These are phyloP conservation scores for Gari tellinella DNA, from an alignment of 2,888 invertebrate species.

Conservation along the genomic window DNA sequence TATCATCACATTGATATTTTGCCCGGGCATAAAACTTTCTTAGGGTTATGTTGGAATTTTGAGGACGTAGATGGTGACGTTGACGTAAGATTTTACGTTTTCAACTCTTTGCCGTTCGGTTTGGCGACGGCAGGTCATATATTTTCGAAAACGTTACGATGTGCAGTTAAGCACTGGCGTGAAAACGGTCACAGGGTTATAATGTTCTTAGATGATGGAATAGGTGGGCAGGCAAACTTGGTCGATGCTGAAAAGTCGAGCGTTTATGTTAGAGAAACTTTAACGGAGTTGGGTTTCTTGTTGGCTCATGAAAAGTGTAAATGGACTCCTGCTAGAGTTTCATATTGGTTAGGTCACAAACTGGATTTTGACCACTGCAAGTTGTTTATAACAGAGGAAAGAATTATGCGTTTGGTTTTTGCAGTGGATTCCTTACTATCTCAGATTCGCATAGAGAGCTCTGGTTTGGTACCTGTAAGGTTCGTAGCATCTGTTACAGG, in stretches of 20 bases:
- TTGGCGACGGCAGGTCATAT: conserved; percentile 18
- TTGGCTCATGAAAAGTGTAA: conserved; percentile 13
- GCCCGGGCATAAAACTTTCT: conserved; percentile 1
- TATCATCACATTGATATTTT: conserved; percentile 34
- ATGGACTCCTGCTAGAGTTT: neutral
- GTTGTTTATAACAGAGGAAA: no score
- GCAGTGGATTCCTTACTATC: no score
- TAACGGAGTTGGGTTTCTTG: conserved; percentile 12
- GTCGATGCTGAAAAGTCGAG: neutral
- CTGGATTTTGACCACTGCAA: no score
- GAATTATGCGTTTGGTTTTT: no score
- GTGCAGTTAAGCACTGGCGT: conserved; percentile 3
- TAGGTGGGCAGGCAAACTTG: conserved; percentile 4
- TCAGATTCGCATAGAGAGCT: no score
- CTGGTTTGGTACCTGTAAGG: no score
- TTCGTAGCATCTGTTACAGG: no score
- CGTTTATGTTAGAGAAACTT: neutral
- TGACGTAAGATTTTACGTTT: conserved; percentile 2
- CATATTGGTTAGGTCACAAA: conserved; percentile 10
- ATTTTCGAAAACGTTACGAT: conserved; percentile 5
- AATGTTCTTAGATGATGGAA: no score
- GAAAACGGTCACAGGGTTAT: conserved; percentile 11
- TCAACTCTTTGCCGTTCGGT: conserved; percentile 22
- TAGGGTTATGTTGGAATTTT: conserved; percentile 16
- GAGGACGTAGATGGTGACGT: conserved; percentile 2